Conservation (phyloP, 1,140 invertebrate species). For the Lepidurus couesii region DNA sequence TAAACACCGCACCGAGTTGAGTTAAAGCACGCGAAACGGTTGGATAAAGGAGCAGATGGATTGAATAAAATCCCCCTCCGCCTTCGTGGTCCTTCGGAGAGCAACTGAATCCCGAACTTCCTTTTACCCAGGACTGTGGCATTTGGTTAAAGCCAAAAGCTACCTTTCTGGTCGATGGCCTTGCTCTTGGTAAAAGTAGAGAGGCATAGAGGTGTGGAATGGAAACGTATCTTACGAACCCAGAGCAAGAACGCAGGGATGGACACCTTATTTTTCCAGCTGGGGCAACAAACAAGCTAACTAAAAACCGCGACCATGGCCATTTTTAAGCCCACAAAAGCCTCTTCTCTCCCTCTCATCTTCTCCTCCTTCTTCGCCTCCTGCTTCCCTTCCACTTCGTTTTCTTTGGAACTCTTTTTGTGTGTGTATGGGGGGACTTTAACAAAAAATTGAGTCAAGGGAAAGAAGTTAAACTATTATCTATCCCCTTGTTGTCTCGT, state of each 20-base stretch:
- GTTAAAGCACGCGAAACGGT: too few relatives aligned
- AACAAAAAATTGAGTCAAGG: background rate
- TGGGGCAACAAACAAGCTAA: background rate
- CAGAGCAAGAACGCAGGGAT: background rate
- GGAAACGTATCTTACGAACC: background rate
- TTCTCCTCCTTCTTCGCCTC: background rate
- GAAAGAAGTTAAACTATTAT: conserved; percentile 2
- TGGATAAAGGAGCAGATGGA: too few relatives aligned
- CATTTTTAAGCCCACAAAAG: conserved; percentile 4
- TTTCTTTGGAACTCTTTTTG: background rate
- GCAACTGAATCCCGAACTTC: background rate
- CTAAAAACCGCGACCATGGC: conserved; percentile 13
- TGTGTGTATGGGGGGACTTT: background rate
- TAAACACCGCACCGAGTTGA: too few relatives aligned
- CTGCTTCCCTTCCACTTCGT: background rate
- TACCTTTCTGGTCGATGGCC: conserved; percentile 7
- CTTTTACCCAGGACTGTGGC: background rate
- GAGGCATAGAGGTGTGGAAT: too few relatives aligned
- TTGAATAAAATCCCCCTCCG: background rate
- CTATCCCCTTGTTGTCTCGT: background rate
- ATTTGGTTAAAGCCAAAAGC: background rate
- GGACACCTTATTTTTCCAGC: conserved; percentile 1
- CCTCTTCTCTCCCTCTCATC: background rate
- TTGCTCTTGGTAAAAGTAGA: background rate
- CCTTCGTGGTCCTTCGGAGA: background rate